phyloP scores from a whole-genome alignment of 1,140 invertebrate species.

The Brachionus angularis region DNA sequence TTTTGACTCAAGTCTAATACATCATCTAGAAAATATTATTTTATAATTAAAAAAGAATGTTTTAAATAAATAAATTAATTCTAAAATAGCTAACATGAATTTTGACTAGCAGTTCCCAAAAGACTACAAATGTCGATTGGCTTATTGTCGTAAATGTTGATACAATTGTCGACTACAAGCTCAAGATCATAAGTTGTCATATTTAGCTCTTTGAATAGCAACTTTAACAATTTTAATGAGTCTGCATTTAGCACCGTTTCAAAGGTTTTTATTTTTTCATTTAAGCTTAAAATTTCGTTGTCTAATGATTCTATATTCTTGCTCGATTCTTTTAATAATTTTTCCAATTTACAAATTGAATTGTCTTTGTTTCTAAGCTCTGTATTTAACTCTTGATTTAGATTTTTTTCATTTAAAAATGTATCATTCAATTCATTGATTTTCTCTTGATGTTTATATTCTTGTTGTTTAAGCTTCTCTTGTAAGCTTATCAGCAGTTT shows the following conservation, averaged over 20 bases:
- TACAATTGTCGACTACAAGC: slow-evolving; percentile 4
- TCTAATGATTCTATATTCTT: neutral
- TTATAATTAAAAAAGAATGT: neutral
- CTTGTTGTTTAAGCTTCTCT: neutral
- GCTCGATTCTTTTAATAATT: neutral
- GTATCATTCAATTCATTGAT: neutral
- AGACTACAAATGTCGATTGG: slow-evolving; percentile 24
- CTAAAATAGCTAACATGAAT: neutral
- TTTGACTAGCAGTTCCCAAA: neutral
- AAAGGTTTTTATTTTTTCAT: neutral
- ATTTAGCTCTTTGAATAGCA: slow-evolving; percentile 26
- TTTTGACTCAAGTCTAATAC: neutral
- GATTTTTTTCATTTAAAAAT: neutral
- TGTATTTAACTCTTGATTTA: neutral
- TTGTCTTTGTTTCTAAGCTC: neutral
- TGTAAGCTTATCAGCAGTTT: neutral
- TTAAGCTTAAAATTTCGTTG: neutral
- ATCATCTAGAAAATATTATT: neutral
- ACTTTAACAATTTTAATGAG: neutral
- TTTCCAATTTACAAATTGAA: neutral
- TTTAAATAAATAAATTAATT: neutral
- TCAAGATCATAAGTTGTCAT: neutral
- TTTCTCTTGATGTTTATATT: neutral
- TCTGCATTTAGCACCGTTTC: slow-evolving; percentile 2
- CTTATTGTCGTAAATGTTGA: slow-evolving; percentile 20